Conservation (phyloP, 2,113 vertebrate genomes). For the Chionomys nivalis region DNA sequence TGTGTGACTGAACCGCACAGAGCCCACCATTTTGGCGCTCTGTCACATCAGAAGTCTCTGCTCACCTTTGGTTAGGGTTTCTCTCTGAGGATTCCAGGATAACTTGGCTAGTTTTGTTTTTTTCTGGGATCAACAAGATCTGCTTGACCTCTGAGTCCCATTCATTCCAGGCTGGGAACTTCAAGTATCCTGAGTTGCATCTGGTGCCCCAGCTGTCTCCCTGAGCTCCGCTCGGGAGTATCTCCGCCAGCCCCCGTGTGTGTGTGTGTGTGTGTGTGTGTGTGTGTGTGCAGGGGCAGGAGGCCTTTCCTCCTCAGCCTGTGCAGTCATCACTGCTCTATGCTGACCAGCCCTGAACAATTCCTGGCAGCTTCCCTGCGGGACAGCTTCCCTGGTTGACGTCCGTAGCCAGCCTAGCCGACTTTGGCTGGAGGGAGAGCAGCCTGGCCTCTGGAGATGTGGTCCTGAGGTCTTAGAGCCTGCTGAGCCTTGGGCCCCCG, state of each 20-base stretch:
- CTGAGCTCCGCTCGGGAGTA: not conserved
- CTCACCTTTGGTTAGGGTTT: not conserved
- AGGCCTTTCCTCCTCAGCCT: not conserved
- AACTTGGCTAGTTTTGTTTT: not conserved
- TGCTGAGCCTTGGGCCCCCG: not conserved
- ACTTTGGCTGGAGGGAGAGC: not conserved
- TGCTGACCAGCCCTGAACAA: not conserved
- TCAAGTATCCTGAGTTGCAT: not conserved
- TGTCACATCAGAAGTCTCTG: not conserved
- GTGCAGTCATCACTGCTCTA: not conserved
- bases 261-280: not conserved
- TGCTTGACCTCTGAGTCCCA: not conserved
- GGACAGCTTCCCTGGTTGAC: not conserved
- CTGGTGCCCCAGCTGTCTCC: not conserved
- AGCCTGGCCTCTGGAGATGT: not conserved
- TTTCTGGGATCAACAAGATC: not conserved
- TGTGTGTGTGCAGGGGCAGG: not conserved
- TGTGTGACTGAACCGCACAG: no score
- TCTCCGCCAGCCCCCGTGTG: not conserved
- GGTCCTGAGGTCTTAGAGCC: not conserved
- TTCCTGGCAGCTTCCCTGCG: not conserved
- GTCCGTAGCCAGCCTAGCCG: rapidly evolving
- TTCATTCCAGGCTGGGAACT: not conserved
- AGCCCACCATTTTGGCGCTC: not conserved
- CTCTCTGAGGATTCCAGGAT: not conserved